A percentile compares a stretch with the other conserved stretches of the same genome.
Evolutionary conservation across 1,140 invertebrate genomes (phyloP).

Genomic region (Drosophila cardini): DNA sequence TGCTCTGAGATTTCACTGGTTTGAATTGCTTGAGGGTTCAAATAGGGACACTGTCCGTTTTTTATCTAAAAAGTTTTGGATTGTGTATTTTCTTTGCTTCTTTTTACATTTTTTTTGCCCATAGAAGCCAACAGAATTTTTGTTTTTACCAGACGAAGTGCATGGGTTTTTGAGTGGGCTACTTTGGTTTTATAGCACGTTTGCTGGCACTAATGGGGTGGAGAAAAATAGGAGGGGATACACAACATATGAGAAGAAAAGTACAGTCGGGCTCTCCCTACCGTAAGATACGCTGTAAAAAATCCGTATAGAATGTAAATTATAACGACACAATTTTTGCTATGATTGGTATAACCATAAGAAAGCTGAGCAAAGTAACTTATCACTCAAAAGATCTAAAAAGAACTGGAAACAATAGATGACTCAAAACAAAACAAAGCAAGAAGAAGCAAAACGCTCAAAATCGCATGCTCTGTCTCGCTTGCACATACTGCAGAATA

Average conservation of each 20-base stretch:
- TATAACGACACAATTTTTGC: too few species aligned
- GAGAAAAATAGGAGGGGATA: not conserved
- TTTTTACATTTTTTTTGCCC: not conserved
- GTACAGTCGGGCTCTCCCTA: too few species aligned
- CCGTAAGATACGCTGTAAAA: too few species aligned
- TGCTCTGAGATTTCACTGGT: constrained; percentile 1
- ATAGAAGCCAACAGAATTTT: constrained; percentile 34
- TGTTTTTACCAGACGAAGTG: constrained; percentile 33
- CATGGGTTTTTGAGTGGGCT: constrained; percentile 74
- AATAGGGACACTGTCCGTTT: constrained; percentile 50
- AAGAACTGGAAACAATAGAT: too few species aligned
- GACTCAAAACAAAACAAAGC: too few species aligned
- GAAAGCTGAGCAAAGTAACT: too few species aligned
- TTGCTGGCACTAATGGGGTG: constrained; percentile 19
- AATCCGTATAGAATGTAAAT: too few species aligned
- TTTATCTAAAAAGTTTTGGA: constrained; percentile 47
- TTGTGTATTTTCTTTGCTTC: not conserved
- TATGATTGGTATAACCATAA: too few species aligned
- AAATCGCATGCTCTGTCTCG: too few species aligned
- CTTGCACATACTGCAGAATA: constrained; percentile 12
- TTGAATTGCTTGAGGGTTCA: constrained; percentile 1
- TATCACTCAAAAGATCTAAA: too few species aligned
- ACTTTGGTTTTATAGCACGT: constrained; percentile 65
- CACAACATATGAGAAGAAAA: constrained; percentile 20
- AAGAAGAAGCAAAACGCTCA: too few species aligned